These are phyloP conservation scores for Bimastos eiseni DNA, from an alignment of 2,888 invertebrate genomes.

Conservation along the genomic window DNA sequence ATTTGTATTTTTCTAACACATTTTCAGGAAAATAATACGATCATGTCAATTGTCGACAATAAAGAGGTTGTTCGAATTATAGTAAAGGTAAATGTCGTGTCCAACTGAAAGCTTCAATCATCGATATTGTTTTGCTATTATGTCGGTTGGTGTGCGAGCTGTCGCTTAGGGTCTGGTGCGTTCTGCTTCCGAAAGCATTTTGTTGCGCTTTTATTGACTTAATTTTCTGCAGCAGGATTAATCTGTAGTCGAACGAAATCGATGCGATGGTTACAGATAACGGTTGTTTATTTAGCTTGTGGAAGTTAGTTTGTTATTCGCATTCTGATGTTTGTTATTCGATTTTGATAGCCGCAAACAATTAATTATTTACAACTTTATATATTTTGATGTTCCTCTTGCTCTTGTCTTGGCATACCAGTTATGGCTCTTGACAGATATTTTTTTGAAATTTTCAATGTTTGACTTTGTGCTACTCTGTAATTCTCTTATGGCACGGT, in stretches of 20 bases:
- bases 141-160: not conserved
- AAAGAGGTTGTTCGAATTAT: conserved; percentile 36
- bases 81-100: conserved; percentile 29
- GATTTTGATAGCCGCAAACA: not conserved
- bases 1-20: not conserved
- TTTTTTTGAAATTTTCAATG: too few relatives aligned
- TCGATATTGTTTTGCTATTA: not conserved
- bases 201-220: not conserved
- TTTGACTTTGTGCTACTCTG: too few relatives aligned
- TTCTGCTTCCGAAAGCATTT: not conserved
- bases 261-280: not conserved
- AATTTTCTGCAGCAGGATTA: not conserved
- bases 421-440: too few relatives aligned
- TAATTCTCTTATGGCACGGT: not conserved
- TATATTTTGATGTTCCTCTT: too few relatives aligned
- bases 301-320: too few relatives aligned
- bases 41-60: conserved; percentile 14
- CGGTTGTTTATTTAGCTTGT: not conserved
- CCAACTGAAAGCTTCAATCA: not conserved
- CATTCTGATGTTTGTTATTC: not conserved
- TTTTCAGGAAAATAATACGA: conserved; percentile 9
- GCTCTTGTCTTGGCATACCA: too few relatives aligned
- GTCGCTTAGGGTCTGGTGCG: not conserved
- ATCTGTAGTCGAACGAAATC: not conserved
- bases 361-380: not conserved